Conservation (phyloP, 2,888 invertebrate genomes). For the Mesorhabditis belari region DNA sequence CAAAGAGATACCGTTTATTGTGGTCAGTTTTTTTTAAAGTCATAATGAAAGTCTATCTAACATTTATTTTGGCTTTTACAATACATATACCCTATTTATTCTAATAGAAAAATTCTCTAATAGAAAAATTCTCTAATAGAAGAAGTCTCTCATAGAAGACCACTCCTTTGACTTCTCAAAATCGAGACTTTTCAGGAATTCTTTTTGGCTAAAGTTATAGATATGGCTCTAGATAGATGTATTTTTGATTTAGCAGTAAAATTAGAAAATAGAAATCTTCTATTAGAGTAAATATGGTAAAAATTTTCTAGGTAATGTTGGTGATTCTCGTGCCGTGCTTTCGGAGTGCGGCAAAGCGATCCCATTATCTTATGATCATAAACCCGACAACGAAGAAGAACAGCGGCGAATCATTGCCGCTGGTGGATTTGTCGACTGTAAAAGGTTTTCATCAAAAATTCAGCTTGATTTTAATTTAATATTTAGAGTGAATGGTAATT, state of each 20-base stretch:
- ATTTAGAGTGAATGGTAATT: constrained; percentile 74
- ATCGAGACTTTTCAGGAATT: not conserved
- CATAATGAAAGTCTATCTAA: no score
- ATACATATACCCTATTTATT: not conserved
- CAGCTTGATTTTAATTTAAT: not conserved
- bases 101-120: not conserved
- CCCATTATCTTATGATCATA: constrained; percentile 81
- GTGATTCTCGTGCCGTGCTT: constrained; percentile 89
- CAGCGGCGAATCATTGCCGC: constrained; percentile 79
- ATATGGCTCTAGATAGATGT: no score
- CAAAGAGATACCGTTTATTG: constrained; percentile 81
- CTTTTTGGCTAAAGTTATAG: no score
- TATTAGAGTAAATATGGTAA: no score
- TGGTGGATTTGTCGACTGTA: constrained; percentile 93
- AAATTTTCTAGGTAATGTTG: constrained; percentile 77
- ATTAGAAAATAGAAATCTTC: no score
- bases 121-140: not conserved
- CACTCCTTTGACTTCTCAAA: not conserved
- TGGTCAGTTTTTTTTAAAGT: constrained; percentile 57
- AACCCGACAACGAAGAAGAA: constrained; percentile 55
- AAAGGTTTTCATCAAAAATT: constrained; percentile 55
- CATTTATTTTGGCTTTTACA: no score
- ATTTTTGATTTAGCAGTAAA: no score
- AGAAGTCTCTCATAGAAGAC: not conserved
- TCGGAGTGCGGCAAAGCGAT: constrained; percentile 74